A percentile compares a stretch with the other conserved stretches of the same genome.
Evolutionary conservation across 2,888 invertebrate species (phyloP).

Genomic region (Drosophila nigritarsus): DNA sequence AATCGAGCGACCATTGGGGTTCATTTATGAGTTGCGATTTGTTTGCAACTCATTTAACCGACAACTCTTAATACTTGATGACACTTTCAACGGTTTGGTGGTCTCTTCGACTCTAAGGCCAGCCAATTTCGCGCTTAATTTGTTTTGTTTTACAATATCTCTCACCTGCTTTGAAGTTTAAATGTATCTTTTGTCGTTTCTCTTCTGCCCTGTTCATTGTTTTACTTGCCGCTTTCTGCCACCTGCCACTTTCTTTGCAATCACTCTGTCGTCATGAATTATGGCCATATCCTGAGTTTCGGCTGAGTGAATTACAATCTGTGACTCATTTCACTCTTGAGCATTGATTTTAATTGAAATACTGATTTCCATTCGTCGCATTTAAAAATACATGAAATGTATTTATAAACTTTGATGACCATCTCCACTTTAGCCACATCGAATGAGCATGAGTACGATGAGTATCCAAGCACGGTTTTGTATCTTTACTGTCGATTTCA

Average conservation of each 20-base stretch:
- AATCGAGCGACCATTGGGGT: constrained; percentile 76
- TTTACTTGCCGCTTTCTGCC: constrained; percentile 46
- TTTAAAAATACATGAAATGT: background rate
- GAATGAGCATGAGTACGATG: background rate
- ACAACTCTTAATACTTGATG: constrained; percentile 69
- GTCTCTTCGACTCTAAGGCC: constrained; percentile 37
- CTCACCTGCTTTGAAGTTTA: constrained; percentile 45
- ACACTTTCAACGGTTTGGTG: constrained; percentile 64
- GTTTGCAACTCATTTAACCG: constrained; percentile 72
- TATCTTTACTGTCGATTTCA: constrained; percentile 26
- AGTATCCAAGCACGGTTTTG: constrained; percentile 28
- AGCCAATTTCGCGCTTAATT: constrained; percentile 73
- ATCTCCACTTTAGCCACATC: background rate
- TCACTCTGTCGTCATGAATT: constrained; percentile 33
- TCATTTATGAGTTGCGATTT: constrained; percentile 74
- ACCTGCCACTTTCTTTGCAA: constrained; percentile 41
- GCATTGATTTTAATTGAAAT: background rate
- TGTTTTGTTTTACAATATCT: constrained; percentile 51
- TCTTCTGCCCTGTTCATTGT: constrained; percentile 22
- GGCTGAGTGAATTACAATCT: background rate
- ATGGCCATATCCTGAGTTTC: constrained; percentile 19
- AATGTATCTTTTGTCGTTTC: constrained; percentile 7
- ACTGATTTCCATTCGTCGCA: background rate
- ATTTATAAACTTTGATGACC: background rate
- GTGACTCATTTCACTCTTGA: background rate